Evolutionary conservation across 2,888 invertebrate genomes (phyloP).

Genomic region (Crossocerus cetratus): DNA sequence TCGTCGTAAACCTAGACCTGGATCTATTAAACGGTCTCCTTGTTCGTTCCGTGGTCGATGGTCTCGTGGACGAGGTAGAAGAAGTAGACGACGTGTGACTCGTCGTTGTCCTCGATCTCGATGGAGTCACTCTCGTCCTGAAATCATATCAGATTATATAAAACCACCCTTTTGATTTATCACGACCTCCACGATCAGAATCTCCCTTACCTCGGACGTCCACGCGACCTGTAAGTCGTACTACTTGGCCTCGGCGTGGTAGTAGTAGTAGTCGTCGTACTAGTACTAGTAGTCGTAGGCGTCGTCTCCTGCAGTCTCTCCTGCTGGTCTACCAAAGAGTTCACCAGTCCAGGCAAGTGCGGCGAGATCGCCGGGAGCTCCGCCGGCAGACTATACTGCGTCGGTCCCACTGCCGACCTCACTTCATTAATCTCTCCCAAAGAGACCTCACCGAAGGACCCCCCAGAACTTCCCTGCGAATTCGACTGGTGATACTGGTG

Average conservation of each 20-base stretch:
- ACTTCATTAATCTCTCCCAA: conserved; percentile 44
- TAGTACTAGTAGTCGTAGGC: conserved; percentile 57
- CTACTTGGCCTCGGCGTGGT: conserved; percentile 59
- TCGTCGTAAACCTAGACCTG: conserved; percentile 66
- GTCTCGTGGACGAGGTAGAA: conserved; percentile 44
- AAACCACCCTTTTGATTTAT: background rate
- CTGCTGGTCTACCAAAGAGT: conserved; percentile 79
- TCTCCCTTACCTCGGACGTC: conserved; percentile 61
- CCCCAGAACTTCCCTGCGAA: conserved; percentile 20
- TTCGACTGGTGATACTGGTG: conserved; percentile 34
- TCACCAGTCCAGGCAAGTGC: conserved; percentile 81
- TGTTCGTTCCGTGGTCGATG: conserved; percentile 58
- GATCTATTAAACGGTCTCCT: conserved; percentile 70
- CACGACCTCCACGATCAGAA: too few relatives aligned
- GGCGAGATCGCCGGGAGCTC: conserved; percentile 80
- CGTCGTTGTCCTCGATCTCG: conserved; percentile 62
- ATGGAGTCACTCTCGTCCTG: conserved; percentile 39
- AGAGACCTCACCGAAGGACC: conserved; percentile 11
- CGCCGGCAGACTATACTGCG: conserved; percentile 79
- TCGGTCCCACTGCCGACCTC: conserved; percentile 67
- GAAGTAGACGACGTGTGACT: conserved; percentile 48
- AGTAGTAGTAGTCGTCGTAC: conserved; percentile 56
- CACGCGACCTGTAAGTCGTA: conserved; percentile 66
- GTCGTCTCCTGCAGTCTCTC: conserved; percentile 57
- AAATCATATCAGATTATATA: background rate